Conservation (phyloP, 2,113 vertebrate species). For the Chauna torquata region DNA sequence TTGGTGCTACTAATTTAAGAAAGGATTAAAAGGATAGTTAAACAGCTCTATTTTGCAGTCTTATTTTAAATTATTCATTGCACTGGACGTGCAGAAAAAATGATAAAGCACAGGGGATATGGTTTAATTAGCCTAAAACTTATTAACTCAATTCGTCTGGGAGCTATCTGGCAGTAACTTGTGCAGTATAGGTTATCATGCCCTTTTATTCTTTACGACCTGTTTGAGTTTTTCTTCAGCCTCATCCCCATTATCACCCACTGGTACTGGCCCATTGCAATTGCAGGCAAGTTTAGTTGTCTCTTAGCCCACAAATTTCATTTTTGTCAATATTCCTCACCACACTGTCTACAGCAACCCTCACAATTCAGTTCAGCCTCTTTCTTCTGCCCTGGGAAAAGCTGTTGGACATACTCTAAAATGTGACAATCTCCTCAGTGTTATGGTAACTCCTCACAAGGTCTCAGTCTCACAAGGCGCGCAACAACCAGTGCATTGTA, state of each 20-base stretch:
- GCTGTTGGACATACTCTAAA: not conserved
- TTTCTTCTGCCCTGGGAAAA: not conserved
- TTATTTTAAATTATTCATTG: constrained; percentile 37
- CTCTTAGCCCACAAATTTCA: not conserved
- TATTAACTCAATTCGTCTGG: constrained; percentile 8
- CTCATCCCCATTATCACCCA: not conserved
- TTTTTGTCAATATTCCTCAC: not conserved
- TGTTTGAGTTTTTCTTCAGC: not conserved
- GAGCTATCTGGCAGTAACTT: constrained; percentile 6
- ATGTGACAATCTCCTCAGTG: not conserved
- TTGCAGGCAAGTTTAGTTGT: not conserved
- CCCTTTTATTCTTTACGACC: not conserved
- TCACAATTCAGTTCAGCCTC: not conserved
- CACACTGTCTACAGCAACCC: not conserved
- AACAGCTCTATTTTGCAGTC: constrained; percentile 4
- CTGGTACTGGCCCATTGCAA: not conserved
- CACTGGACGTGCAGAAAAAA: constrained; percentile 4
- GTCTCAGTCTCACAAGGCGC: not conserved
- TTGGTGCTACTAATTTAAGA: not conserved
- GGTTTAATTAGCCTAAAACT: constrained; percentile 44
- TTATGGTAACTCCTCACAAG: not conserved
- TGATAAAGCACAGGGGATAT: constrained; percentile 16
- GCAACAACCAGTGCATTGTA: not conserved
- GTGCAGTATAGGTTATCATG: not conserved
- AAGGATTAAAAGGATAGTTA: constrained; percentile 1